Evolutionary conservation across 2,797 vertebrate genomes (phyloP).

Genomic region (Leuciscus waleckii): DNA sequence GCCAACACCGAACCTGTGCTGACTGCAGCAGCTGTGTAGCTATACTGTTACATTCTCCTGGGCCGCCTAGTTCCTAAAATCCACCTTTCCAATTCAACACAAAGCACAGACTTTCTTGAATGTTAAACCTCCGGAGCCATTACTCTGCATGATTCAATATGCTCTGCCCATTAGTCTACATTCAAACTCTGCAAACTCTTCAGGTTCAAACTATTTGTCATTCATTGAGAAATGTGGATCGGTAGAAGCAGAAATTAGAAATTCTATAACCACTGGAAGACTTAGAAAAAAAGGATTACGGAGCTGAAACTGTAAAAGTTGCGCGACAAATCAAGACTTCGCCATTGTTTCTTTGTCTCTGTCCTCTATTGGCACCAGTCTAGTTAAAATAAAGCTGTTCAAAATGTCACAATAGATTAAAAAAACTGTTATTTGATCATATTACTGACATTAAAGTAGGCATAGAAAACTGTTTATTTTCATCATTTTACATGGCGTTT

Average conservation of each 20-base stretch:
- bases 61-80: conserved; percentile 73
- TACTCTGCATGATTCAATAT: conserved; percentile 28
- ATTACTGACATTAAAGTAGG: not conserved
- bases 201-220: not conserved
- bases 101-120: conserved; percentile 69
- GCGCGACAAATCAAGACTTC: not conserved
- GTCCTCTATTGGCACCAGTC: not conserved
- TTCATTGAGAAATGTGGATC: not conserved
- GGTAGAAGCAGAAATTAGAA: not conserved
- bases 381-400: not conserved
- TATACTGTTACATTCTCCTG: conserved; percentile 80
- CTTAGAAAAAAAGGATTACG: not conserved
- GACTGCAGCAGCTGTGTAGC: conserved; percentile 77
- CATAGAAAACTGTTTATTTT: not conserved
- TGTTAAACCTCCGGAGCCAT: conserved; percentile 45
- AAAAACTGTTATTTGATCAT: not conserved
- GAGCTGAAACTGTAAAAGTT: conserved; percentile 5
- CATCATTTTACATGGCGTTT: not conserved
- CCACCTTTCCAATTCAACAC: conserved; percentile 79
- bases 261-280: not conserved
- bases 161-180: conserved; percentile 14
- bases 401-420: not conserved
- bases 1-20: conserved; percentile 67
- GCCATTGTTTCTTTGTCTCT: not conserved
- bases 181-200: conserved; percentile 4